Conservation (phyloP, 1,140 invertebrate genomes). For the Agrilus planipennis region DNA sequence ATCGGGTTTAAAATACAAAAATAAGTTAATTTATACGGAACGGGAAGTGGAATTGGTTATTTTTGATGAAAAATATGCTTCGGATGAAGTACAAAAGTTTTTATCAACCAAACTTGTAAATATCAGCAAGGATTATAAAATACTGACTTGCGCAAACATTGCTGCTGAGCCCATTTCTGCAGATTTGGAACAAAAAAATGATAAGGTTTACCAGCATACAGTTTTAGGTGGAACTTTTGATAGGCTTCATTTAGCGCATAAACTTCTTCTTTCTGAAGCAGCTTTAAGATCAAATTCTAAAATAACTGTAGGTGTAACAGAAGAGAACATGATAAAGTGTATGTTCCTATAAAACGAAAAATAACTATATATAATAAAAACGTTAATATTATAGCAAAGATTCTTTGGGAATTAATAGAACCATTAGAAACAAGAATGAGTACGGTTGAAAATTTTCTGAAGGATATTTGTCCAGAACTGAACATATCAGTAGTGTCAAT, state of each 20-base stretch:
- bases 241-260: constrained; percentile 86
- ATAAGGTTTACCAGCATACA: constrained; percentile 58
- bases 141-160: constrained; percentile 20
- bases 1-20: constrained; percentile 36
- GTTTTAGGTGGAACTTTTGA: constrained; percentile 95
- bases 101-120: constrained; percentile 25
- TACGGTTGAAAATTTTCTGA: constrained; percentile 65
- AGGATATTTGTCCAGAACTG: constrained; percentile 69
- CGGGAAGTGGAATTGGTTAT: constrained; percentile 49
- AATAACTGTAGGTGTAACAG: constrained; percentile 86
- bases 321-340: constrained; percentile 64
- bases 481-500: constrained; percentile 73
- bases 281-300: constrained; percentile 57
- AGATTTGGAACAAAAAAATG: constrained; percentile 21
- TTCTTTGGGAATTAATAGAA: constrained; percentile 81
- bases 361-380: neutral
- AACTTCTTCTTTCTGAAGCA: constrained; percentile 81
- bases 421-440: constrained; percentile 63
- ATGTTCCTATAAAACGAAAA: neutral
- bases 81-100: constrained; percentile 28
- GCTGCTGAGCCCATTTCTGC: constrained; percentile 14
- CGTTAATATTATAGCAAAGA: constrained; percentile 58
- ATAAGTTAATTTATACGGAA: constrained; percentile 39
- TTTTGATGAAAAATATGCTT: constrained; percentile 37
- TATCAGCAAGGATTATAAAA: constrained; percentile 24